Percentiles rank a stretch among this genome's conserved stretches.
phyloP scores from a whole-genome alignment of 2,113 vertebrate genomes.

The Odocoileus virginianus region DNA sequence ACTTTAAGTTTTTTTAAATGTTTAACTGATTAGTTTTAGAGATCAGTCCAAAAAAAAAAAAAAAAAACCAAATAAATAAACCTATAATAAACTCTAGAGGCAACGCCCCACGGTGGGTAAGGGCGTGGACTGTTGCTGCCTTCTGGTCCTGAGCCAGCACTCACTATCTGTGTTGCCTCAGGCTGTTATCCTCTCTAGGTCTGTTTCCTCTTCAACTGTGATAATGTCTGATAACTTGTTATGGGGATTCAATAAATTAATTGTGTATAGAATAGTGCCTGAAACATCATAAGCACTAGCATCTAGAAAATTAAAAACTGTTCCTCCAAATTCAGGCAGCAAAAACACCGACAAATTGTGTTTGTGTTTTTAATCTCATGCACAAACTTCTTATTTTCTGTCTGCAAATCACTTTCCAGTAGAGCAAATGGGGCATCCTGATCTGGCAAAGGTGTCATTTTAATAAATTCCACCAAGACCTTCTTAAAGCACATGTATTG shows the following conservation, averaged over 20 bases:
- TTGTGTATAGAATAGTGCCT: background rate
- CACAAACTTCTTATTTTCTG: background rate
- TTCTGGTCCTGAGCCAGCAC: background rate
- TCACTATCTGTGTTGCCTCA: background rate
- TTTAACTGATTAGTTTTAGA: background rate
- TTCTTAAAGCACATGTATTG: background rate
- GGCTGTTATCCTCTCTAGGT: background rate
- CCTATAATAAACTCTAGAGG: background rate
- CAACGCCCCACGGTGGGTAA: rapidly evolving
- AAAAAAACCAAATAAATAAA: background rate
- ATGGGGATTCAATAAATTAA: background rate
- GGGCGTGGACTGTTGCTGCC: background rate
- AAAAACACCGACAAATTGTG: background rate
- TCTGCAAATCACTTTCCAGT: background rate
- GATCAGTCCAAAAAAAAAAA: background rate
- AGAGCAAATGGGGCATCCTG: background rate
- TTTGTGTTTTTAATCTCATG: background rate
- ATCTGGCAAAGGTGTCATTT: background rate
- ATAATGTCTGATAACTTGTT: background rate
- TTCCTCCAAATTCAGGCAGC: background rate
- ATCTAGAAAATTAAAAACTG: background rate
- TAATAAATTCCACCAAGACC: background rate
- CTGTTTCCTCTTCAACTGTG: background rate
- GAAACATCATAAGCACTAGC: background rate
- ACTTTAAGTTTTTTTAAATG: background rate